Base-by-base conservation (phyloP, 2,113 vertebrate genomes). In the Xenopus laevis region DNA sequence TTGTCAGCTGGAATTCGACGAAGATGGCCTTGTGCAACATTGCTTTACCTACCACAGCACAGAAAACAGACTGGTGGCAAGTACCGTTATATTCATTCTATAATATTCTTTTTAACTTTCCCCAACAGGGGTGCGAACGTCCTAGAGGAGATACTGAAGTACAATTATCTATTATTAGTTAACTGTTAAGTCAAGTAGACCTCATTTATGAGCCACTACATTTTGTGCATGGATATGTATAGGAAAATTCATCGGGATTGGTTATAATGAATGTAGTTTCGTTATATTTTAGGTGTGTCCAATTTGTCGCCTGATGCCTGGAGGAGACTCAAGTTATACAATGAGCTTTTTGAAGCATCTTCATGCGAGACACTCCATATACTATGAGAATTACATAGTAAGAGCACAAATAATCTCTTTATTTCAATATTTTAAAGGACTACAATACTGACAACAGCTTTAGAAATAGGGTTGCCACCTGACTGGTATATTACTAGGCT, bases 301-400 rank as follows among this genome's bases (percentile, higher is more conserved):
- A 11, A 82, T 88, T 78, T 87, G 84, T 78, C 83, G 13, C 69
- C 83, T 86, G 77, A 74, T 78, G 71, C 72, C 83, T 57, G 80
- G 69, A 68, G 86, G 79, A 76, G 79, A 82, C 50, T 10, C 74
- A 70, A 67, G 74, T 64, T 83, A 63, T 71, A 81, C 13, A 65
- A 84, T 81, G 78, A 83, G 81, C 81, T 84, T 88, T 79, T 80
- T 84, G 71, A 83, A 79, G 78, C 84, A 87, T 79, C 75, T 88
- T 78, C 81, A 86, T 73, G 72, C 79, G 27, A 80, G 64, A 67
- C 83, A 83, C 33, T 80, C 73, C 45, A 69, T 83, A 66, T 81
- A 77, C 79, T 85, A 81, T 40, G 82, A 87, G 46, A 83, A 85
- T 65, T 84, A 87, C 66, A 50, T 84, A 79, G 81, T 85, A 69